A percentile compares a stretch with the other conserved stretches of the same genome.
Conservation (phyloP, 2,888 invertebrate species). For the Drosophila mulleri region DNA sequence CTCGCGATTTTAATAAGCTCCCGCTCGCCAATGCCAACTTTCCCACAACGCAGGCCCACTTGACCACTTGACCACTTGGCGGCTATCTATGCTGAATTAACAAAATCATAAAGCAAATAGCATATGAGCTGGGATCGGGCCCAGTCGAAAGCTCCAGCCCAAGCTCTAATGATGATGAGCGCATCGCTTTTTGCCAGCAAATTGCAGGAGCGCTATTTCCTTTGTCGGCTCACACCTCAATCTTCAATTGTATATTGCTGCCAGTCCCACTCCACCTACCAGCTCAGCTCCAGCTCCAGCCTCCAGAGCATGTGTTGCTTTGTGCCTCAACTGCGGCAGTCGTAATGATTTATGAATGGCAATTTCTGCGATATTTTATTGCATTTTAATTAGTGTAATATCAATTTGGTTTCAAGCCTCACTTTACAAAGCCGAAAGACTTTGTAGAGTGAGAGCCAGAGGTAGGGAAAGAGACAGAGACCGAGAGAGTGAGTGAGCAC, state of each 20-base stretch:
- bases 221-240: slow-evolving; percentile 79
- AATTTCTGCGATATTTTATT: slow-evolving; percentile 80
- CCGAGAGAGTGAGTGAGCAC: not conserved
- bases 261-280: slow-evolving; percentile 19
- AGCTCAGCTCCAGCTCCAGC: not conserved
- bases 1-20: slow-evolving; percentile 75
- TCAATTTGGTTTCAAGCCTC: slow-evolving; percentile 74
- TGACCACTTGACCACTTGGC: not conserved
- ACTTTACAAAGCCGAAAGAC: slow-evolving; percentile 20
- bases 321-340: slow-evolving; percentile 41
- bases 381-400: slow-evolving; percentile 84
- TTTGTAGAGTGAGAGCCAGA: not conserved
- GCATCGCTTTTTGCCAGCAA: slow-evolving; percentile 80
- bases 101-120: slow-evolving; percentile 78
- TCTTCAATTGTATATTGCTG: slow-evolving; percentile 55
- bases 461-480: not conserved
- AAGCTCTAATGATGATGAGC: slow-evolving; percentile 78
- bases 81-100: slow-evolving; percentile 66
- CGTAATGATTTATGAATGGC: slow-evolving; percentile 79
- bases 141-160: slow-evolving; percentile 19
- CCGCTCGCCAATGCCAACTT: slow-evolving; percentile 45
- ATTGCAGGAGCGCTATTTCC: slow-evolving; percentile 78
- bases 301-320: slow-evolving; percentile 28
- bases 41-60: slow-evolving; percentile 42
- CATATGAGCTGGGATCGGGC: slow-evolving; percentile 43